These are phyloP conservation scores for Oryzias javanicus DNA, from an alignment of 2,113 vertebrate species.

Conservation along the genomic window DNA sequence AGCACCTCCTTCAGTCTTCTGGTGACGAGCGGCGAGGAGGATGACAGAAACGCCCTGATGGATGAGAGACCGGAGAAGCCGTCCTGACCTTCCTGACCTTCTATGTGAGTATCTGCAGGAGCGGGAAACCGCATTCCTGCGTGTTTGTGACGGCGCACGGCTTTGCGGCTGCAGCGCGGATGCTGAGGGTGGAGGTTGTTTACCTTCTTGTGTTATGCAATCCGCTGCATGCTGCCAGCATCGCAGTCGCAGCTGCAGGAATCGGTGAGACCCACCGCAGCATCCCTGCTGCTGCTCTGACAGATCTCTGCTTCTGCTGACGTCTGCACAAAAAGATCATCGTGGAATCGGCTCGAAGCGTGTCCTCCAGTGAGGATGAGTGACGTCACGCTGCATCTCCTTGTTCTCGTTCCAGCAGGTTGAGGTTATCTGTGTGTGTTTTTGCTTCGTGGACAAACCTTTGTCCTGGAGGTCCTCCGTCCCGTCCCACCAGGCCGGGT, in stretches of 20 bases:
- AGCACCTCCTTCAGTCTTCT: conserved; percentile 33
- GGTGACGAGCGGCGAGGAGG: conserved; percentile 29
- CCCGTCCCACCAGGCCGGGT: conserved; percentile 34
- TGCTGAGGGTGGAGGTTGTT: conserved; percentile 29
- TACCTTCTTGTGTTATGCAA: conserved; percentile 39
- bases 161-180: conserved; percentile 10
- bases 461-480: conserved; percentile 41
- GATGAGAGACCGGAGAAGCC: conserved; percentile 18
- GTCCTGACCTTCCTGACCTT: no score
- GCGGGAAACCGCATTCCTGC: conserved; percentile 16
- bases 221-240: conserved; percentile 15
- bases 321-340: conserved; percentile 27
- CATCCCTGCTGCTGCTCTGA: conserved; percentile 7
- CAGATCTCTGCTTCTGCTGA: not conserved
- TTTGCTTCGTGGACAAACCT: not conserved
- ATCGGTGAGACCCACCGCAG: conserved; percentile 42
- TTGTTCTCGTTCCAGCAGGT: no score
- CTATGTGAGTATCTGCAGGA: not conserved
- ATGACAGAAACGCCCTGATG: conserved; percentile 32
- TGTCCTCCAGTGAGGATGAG: no score
- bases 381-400: no score
- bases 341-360: no score
- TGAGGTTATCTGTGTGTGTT: not conserved
- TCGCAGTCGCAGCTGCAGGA: conserved; percentile 24
- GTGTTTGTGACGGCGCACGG: conserved; percentile 7